A percentile compares a stretch with the other conserved stretches of the same genome.
These are phyloP conservation scores for Bubo bubo DNA, from an alignment of 2,113 vertebrate genomes.

Conservation along the genomic window DNA sequence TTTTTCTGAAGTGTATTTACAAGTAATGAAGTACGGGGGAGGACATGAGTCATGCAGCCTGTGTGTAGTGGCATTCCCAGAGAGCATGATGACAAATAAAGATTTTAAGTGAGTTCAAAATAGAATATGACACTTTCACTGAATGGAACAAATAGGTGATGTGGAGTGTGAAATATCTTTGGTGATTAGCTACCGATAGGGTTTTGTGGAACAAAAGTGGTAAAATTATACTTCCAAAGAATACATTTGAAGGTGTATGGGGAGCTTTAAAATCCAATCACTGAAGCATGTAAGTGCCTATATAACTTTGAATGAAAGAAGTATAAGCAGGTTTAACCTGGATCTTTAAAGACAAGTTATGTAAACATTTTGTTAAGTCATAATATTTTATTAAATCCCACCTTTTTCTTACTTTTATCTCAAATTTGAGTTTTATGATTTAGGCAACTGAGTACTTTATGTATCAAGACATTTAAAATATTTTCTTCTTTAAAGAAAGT, in stretches of 20 bases:
- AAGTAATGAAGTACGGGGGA: neutral
- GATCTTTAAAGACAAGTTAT: neutral
- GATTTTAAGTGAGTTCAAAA: neutral
- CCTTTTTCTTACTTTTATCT: neutral
- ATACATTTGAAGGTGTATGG: neutral
- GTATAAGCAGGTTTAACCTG: neutral
- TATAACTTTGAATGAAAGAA: neutral
- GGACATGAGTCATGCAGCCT: neutral
- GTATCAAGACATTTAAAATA: neutral
- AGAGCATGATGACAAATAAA: neutral
- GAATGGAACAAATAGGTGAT: neutral
- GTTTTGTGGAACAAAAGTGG: neutral
- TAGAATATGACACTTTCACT: neutral
- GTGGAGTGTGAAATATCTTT: neutral
- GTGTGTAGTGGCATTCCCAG: neutral
- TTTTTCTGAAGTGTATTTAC: neutral
- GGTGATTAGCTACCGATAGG: neutral
- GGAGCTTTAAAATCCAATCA: neutral
- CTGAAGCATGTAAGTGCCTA: rapidly evolving
- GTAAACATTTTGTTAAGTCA: neutral
- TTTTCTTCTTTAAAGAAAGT: neutral
- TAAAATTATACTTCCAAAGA: neutral
- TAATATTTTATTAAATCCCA: neutral
- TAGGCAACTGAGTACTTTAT: neutral
- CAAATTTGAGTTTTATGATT: neutral